Conservation (phyloP, 2,797 vertebrate genomes). For the Thalassophryne amazonica region DNA sequence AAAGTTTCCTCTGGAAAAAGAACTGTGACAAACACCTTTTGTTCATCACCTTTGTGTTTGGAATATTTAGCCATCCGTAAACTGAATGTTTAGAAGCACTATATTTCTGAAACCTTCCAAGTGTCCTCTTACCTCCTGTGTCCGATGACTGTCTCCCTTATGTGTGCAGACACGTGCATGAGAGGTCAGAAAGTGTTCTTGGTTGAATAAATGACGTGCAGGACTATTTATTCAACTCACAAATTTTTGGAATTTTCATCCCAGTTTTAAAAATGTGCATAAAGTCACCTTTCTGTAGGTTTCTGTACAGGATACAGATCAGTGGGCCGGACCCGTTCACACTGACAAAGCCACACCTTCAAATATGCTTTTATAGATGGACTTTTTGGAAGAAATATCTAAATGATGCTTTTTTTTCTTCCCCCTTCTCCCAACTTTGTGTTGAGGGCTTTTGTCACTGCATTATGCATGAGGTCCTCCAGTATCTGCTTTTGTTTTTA, state of each 20-base stretch:
- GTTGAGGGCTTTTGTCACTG: slow-evolving; percentile 50
- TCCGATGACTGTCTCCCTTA: slow-evolving; percentile 53
- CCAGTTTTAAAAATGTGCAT: slow-evolving; percentile 28
- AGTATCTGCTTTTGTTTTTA: slow-evolving; percentile 59
- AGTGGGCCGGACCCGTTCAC: slow-evolving; percentile 82
- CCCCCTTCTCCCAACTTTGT: slow-evolving; percentile 40
- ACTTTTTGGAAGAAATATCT: slow-evolving; percentile 58
- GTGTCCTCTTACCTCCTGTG: slow-evolving; percentile 45
- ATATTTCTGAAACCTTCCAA: slow-evolving; percentile 55
- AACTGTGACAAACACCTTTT: slow-evolving; percentile 41
- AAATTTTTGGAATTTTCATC: too few species aligned
- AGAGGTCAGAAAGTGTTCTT: slow-evolving; percentile 52
- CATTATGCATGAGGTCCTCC: slow-evolving; percentile 78
- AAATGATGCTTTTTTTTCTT: slow-evolving; percentile 37
- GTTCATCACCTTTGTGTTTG: slow-evolving; percentile 5
- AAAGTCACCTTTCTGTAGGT: slow-evolving; percentile 41
- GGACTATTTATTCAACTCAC: slow-evolving; percentile 31
- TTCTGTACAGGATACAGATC: slow-evolving; percentile 85
- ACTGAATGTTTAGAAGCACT: too few species aligned
- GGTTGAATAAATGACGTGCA: slow-evolving; percentile 58
- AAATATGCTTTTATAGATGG: slow-evolving; percentile 40
- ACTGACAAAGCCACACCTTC: slow-evolving; percentile 64
- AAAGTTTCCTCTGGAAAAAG: slow-evolving; percentile 16
- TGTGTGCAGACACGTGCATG: slow-evolving; percentile 42
- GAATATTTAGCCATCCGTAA: slow-evolving; percentile 30